These are phyloP conservation scores for Smutsia gigantea DNA, from an alignment of 2,797 vertebrate genomes.

Conservation along the genomic window DNA sequence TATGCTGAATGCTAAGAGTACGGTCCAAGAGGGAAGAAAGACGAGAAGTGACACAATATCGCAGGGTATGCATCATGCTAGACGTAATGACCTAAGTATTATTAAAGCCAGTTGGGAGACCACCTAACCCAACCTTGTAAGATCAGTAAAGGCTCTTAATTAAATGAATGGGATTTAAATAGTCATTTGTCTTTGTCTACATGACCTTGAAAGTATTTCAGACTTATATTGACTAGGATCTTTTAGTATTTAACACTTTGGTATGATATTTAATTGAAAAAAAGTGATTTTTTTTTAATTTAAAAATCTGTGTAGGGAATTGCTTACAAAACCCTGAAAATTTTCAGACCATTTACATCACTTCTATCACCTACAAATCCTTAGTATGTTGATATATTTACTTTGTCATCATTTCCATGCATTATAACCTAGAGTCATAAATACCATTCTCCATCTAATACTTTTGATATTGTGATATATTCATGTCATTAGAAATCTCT, in stretches of 20 bases:
- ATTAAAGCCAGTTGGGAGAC: neutral
- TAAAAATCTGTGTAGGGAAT: neutral
- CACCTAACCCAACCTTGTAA: neutral
- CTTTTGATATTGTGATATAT: neutral
- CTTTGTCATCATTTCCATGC: neutral
- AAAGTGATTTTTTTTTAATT: neutral
- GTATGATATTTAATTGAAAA: neutral
- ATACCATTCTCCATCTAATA: neutral
- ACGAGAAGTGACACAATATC: neutral
- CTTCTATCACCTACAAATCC: neutral
- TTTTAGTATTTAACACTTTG: neutral
- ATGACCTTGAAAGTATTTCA: neutral
- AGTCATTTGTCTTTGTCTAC: neutral
- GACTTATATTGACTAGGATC: neutral
- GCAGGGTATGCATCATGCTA: neutral
- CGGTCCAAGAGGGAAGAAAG: neutral
- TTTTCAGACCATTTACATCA: neutral
- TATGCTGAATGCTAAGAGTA: neutral
- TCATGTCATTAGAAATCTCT: neutral
- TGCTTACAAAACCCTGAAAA: neutral
- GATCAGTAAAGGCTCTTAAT: neutral
- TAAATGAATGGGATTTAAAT: neutral
- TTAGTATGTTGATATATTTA: neutral
- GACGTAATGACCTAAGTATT: neutral
- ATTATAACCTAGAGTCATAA: neutral